Evolutionary conservation across 2,113 vertebrate species (phyloP).

Genomic region (Oceanites oceanicus): DNA sequence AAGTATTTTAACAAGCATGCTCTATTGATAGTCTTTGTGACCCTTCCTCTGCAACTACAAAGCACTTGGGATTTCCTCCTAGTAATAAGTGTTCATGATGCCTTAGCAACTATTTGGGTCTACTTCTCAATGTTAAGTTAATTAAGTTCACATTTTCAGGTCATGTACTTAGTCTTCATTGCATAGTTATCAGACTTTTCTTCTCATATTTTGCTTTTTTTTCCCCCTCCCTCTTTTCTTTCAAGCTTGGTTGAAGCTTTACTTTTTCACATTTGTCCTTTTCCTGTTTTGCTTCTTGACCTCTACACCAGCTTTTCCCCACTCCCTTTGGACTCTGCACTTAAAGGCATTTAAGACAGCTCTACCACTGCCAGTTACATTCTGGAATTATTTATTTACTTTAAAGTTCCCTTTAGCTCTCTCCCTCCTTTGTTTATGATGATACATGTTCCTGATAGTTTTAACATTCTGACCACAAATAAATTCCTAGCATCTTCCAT

Average conservation of each 20-base stretch:
- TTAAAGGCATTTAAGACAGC: background rate
- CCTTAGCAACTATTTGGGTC: background rate
- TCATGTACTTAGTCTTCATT: background rate
- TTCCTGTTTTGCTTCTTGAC: accelerated
- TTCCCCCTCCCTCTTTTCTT: background rate
- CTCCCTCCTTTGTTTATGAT: background rate
- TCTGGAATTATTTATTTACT: background rate
- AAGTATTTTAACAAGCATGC: background rate
- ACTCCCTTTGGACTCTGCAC: background rate
- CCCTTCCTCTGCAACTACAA: background rate
- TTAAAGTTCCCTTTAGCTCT: background rate
- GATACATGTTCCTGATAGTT: background rate
- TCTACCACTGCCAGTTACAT: background rate
- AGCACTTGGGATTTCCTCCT: background rate
- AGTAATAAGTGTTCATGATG: background rate
- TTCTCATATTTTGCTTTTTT: background rate
- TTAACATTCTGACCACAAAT: background rate
- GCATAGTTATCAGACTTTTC: background rate
- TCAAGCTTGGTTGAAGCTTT: background rate
- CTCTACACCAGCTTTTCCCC: background rate
- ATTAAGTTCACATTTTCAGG: background rate
- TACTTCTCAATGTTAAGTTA: background rate
- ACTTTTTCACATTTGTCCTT: background rate
- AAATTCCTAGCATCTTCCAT: background rate
- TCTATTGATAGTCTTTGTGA: background rate